These are phyloP conservation scores for Hypolimnas misippus DNA, from an alignment of 2,888 invertebrate genomes.

Conservation along the genomic window DNA sequence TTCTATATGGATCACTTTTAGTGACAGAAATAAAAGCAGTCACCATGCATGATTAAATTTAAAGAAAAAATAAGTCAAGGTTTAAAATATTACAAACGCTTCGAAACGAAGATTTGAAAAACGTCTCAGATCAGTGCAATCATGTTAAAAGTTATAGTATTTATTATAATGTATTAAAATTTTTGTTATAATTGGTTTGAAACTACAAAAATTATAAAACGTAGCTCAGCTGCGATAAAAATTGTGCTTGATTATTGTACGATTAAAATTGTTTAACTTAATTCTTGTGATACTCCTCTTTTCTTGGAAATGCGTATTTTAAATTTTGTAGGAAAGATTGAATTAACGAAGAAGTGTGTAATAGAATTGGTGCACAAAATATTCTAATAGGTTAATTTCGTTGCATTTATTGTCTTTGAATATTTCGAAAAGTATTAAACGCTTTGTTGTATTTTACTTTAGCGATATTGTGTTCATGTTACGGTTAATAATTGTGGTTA, in stretches of 20 bases:
- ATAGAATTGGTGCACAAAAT: constrained; percentile 31
- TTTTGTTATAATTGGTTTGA: constrained; percentile 6
- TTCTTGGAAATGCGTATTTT: constrained; percentile 25
- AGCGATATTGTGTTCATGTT: constrained; percentile 25
- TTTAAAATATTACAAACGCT: neutral
- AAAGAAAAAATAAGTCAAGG: neutral
- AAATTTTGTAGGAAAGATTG: constrained; percentile 19
- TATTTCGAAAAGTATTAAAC: constrained; percentile 22
- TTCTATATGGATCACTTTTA: neutral
- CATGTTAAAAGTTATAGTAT: neutral
- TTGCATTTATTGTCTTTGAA: constrained; percentile 37
- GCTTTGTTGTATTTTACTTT: constrained; percentile 28
- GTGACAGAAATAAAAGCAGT: neutral
- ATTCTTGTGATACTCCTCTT: constrained; percentile 35
- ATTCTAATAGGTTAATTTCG: constrained; percentile 36
- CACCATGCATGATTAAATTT: neutral
- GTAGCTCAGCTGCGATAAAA: constrained; percentile 27
- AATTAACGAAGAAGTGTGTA: neutral
- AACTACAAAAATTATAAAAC: constrained; percentile 7
- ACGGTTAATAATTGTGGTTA: constrained; percentile 19
- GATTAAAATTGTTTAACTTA: constrained; percentile 19
- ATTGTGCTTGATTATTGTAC: neutral
- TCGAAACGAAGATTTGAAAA: constrained; percentile 7
- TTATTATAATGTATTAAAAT: no score
- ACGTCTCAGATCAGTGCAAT: neutral